Percentiles rank a stretch among this genome's conserved stretches.
Evolutionary conservation across 2,888 invertebrate species (phyloP).

Genomic region (Saturnia japonica): DNA sequence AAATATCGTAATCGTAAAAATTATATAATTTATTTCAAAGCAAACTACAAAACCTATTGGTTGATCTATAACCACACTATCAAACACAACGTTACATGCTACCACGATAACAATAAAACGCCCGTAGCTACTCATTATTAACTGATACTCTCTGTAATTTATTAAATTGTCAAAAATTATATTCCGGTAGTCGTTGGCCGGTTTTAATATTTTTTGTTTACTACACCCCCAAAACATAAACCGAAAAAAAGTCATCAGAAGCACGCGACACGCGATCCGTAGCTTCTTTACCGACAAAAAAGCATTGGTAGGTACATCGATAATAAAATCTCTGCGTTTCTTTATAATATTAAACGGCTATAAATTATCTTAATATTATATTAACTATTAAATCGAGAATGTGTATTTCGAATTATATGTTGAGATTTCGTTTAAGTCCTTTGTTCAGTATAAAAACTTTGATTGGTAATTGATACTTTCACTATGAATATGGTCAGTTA

Average conservation of each 20-base stretch:
- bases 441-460: slow-evolving; percentile 1
- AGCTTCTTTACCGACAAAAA: slow-evolving; percentile 59
- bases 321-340: slow-evolving; percentile 74
- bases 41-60: neutral
- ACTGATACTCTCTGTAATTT: slow-evolving; percentile 75
- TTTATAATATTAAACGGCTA: slow-evolving; percentile 75
- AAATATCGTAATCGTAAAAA: too few species aligned
- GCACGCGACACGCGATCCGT: slow-evolving; percentile 80
- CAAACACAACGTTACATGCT: slow-evolving; percentile 19
- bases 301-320: slow-evolving; percentile 67
- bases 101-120: slow-evolving; percentile 27
- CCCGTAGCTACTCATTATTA: slow-evolving; percentile 68
- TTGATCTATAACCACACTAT: slow-evolving; percentile 17
- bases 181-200: slow-evolving; percentile 79
- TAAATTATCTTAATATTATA: slow-evolving; percentile 79
- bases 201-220: slow-evolving; percentile 73
- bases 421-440: slow-evolving; percentile 2
- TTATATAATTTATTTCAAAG: neutral
- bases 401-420: slow-evolving; percentile 22
- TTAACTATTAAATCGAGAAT: slow-evolving; percentile 63
- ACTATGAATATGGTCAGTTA: slow-evolving; percentile 12
- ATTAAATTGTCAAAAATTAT: slow-evolving; percentile 80
- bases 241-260: slow-evolving; percentile 59
- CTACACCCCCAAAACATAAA: slow-evolving; percentile 62
- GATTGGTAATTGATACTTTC: neutral